These are phyloP conservation scores for Cryptus armator DNA, from an alignment of 2,888 invertebrate species.

Conservation along the genomic window DNA sequence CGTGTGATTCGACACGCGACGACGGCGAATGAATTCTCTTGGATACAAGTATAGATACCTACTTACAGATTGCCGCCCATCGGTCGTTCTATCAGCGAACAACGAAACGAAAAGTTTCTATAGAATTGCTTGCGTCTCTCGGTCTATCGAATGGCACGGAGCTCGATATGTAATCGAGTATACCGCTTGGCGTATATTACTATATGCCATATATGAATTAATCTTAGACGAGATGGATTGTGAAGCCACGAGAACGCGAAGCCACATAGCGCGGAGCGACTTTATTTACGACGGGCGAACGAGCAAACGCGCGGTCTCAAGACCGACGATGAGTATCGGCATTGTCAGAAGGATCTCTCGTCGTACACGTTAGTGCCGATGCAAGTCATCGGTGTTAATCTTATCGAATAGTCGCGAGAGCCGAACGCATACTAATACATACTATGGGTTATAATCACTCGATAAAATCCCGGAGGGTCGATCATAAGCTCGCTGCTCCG, in stretches of 20 bases:
- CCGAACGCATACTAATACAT: conserved; percentile 23
- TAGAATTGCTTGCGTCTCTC: conserved; percentile 19
- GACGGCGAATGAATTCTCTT: conserved; percentile 26
- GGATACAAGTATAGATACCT: neutral
- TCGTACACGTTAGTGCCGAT: conserved; percentile 41
- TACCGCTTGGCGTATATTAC: neutral
- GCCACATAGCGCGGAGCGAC: conserved; percentile 30
- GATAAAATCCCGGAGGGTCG: conserved; percentile 48
- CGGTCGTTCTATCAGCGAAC: neutral
- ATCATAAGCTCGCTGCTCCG: conserved; percentile 50
- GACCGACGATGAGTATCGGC: conserved; percentile 44
- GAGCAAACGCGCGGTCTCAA: conserved; percentile 17
- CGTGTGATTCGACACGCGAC: conserved; percentile 37
- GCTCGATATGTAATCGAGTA: conserved; percentile 44
- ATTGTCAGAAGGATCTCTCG: conserved; percentile 57
- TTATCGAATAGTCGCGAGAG: conserved; percentile 38
- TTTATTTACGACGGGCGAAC: conserved; percentile 47
- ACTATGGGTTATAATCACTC: conserved; percentile 45
- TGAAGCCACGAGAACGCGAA: conserved; percentile 41
- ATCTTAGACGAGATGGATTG: conserved; percentile 29
- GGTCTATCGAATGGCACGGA: conserved; percentile 34
- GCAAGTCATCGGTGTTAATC: conserved; percentile 66
- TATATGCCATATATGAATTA: neutral
- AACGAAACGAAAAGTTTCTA: conserved; percentile 48
- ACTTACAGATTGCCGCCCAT: neutral